These are phyloP conservation scores for Kuschelorhynchus macadamiae DNA, from an alignment of 2,888 invertebrate genomes.

Conservation along the genomic window DNA sequence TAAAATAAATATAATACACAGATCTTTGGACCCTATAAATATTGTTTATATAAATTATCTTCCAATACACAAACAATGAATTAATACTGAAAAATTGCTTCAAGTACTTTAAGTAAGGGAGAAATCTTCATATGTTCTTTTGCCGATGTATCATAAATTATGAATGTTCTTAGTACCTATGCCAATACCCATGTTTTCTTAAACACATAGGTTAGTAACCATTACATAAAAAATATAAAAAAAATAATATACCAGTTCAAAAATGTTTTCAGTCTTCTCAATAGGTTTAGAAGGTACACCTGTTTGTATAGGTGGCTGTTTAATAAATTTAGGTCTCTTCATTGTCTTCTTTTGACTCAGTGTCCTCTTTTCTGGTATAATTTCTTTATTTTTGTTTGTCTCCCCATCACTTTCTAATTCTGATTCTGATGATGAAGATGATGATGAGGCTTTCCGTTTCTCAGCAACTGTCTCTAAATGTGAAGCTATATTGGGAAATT, in stretches of 20 bases:
- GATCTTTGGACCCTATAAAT: too few relatives aligned
- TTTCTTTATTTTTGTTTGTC: conserved; percentile 61
- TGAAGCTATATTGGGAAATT: conserved; percentile 55
- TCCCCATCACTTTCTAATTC: conserved; percentile 77
- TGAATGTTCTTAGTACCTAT: too few relatives aligned
- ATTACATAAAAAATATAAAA: too few relatives aligned
- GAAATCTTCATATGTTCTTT: too few relatives aligned
- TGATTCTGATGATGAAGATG: conserved; percentile 70
- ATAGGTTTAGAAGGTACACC: conserved; percentile 57
- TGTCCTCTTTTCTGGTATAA: conserved; percentile 70
- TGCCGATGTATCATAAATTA: too few relatives aligned
- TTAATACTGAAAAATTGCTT: too few relatives aligned
- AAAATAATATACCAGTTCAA: conserved; percentile 71
- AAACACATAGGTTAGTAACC: too few relatives aligned
- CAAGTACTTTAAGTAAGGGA: too few relatives aligned
- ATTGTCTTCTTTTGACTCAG: conserved; percentile 67
- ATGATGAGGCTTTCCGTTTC: conserved; percentile 41
- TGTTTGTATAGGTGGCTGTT: conserved; percentile 56
- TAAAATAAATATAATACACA: too few relatives aligned
- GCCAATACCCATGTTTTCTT: too few relatives aligned
- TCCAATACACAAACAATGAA: too few relatives aligned
- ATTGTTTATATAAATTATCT: too few relatives aligned
- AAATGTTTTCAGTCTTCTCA: conserved; percentile 71
- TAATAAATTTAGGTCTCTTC: conserved; percentile 74
- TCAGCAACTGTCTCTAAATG: conserved; percentile 40